A percentile compares a stretch with the other conserved stretches of the same genome.
These are phyloP conservation scores for Thinocorus orbignyianus DNA, from an alignment of 2,113 vertebrate species.

Conservation along the genomic window DNA sequence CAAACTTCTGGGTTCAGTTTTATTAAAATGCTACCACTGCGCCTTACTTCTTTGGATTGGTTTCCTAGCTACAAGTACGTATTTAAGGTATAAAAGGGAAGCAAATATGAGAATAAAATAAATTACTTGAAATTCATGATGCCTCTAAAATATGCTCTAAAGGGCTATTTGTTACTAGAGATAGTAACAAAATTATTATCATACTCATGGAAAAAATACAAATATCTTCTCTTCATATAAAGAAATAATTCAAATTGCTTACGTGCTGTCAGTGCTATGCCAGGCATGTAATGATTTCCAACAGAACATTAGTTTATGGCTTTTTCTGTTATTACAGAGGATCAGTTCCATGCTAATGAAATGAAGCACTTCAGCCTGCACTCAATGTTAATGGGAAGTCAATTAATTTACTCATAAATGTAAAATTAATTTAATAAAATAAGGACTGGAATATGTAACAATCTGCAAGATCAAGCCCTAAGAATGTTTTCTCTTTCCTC, in stretches of 20 bases:
- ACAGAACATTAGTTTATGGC: not conserved
- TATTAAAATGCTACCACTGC: accelerated
- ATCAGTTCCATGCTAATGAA: not conserved
- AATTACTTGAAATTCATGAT: not conserved
- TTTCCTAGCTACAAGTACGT: not conserved
- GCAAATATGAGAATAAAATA: not conserved
- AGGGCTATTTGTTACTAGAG: not conserved
- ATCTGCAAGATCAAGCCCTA: not conserved
- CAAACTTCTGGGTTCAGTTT: not conserved
- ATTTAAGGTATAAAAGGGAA: not conserved
- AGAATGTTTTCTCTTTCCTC: not conserved
- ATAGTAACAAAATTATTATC: not conserved
- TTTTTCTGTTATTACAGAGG: not conserved
- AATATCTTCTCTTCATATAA: not conserved
- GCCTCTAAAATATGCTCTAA: not conserved
- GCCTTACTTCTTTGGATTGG: not conserved
- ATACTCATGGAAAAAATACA: not conserved
- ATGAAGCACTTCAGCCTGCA: not conserved
- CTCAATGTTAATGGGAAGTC: slow-evolving; percentile 19
- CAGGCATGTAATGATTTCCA: not conserved
- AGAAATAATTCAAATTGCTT: not conserved
- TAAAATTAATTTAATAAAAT: slow-evolving; percentile 8
- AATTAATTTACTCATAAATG: not conserved
- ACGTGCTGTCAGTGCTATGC: not conserved
- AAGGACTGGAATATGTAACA: not conserved